Base-by-base conservation (phyloP, 2,797 vertebrate species). In the Epinephelus coioides region DNA sequence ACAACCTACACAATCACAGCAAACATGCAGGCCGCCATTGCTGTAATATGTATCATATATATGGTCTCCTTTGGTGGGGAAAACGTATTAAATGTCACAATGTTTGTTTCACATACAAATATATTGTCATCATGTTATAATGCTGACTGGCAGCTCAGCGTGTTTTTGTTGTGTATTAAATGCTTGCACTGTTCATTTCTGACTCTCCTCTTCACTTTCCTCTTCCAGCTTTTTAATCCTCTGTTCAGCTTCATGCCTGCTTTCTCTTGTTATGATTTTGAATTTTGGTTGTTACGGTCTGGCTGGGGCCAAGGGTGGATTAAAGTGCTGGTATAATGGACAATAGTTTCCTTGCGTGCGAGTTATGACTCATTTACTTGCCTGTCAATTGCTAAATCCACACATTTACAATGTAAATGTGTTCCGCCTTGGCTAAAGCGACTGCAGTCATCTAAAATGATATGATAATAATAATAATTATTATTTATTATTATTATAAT, bases 361-460 rank as follows among this genome's bases (percentile, higher is more conserved):
- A 53, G 46, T n/a, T 69, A 69, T 76, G 65, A 62, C 25, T 55
- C 49, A 69, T 69, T 68, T 61, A 19, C 3, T 54, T 54, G 27
- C 19, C 4, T 14, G 17, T 55, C 40, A 68, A 12, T 53, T 44
- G 25, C n/a, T 34, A 18, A 76, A 30, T 53, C 4, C 40, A 34
- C 25, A 69, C 56, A 17, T 69, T 38, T n/a, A 53, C 44, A 50
- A n/a, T 49, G 3, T 10, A 25, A 50, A 64, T 18, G 30, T 57
- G 6, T 51, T 27, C 7, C 21, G 3, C 5, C 40, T 38, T 11
- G 19, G 55, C n/a, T 12, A 40, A 6, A 25, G 44, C 4, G 11
- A 19, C 7, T 70, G 44, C 18, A 53, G 17, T 23, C 5, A 53
- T 66, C 8, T 10, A 53, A n/a, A 56, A 30, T 10, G 2, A 56